These are phyloP conservation scores for Ploceus nigricollis DNA, from an alignment of 2,113 vertebrate species.

Conservation along the genomic window DNA sequence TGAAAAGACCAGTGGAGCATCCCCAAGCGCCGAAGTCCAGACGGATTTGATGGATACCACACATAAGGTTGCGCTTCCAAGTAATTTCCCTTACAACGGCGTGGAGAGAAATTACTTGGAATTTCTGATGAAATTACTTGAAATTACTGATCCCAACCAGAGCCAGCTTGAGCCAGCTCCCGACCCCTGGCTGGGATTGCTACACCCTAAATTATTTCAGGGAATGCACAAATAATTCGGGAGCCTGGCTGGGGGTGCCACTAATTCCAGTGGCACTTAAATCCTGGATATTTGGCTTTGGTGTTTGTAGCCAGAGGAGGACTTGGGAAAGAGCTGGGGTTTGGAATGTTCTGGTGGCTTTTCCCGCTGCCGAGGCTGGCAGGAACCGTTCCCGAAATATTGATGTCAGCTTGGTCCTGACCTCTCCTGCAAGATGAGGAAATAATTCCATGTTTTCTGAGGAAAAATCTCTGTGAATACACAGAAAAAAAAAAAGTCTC, in stretches of 20 bases:
- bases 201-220: background rate
- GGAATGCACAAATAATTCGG: background rate
- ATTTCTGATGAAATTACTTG: too few relatives aligned
- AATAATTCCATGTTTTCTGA: background rate
- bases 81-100: background rate
- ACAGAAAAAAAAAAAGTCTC: background rate
- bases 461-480: background rate
- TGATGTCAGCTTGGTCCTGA: background rate
- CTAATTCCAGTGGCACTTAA: background rate
- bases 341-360: background rate
- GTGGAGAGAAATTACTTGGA: too few relatives aligned
- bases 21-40: background rate
- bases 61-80: background rate
- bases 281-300: background rate
- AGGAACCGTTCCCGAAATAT: background rate
- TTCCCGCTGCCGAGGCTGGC: background rate
- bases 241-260: background rate
- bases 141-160: background rate
- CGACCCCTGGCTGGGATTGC: fast-evolving
- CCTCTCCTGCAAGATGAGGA: background rate
- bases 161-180: background rate
- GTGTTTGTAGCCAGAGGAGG: background rate
- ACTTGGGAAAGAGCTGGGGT: background rate
- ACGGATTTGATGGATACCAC: background rate
- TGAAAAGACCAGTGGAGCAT: background rate